Base-by-base conservation (phyloP, 2,888 invertebrate genomes). In the Automeris io region DNA sequence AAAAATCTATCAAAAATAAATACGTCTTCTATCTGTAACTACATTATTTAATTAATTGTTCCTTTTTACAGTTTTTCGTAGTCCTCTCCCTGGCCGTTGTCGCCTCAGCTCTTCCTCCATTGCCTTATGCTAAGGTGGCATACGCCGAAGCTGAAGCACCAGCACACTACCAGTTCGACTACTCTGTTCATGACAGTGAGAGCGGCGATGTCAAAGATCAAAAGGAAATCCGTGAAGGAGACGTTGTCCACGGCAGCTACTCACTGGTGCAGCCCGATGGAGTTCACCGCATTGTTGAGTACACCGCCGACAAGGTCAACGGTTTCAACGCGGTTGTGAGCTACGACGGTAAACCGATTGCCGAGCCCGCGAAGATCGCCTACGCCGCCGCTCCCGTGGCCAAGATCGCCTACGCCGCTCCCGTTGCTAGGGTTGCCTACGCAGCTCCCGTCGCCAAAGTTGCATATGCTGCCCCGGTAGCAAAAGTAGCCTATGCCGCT, bases 261-360 rank as follows among this genome's bases (percentile, higher is more conserved):
- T 81, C 86, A 2, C 72, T 87, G 7, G 64, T 87, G 18, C 86
- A 87, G 43, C 83, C 85, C 42, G 86, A 87, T 33, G 86, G 87
- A 1, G 70, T 76, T 26, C 71, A 62, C 51, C 77, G 86, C 46
- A 73, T 85, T 44, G 86, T 86, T 3, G 81, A 83, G 42, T 86
- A 86, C 70, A 75, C 79, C 54, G 59, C 83, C 16, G 83, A 85
- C 58, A 69, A 73, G 39, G 70, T 59, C 42, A 57, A 76, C 57
- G 87, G 87, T 23, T 87, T 86, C 72, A 83, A 79, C 63, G 85
- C 87, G 23, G 53, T 65, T 44, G 86, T 86, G 12, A 74, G 77
- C 22, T 82, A 83, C 53, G 83, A 87, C 47, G 82, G 83, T 7
- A 68, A 73, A 18, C 72, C 80, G 21, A 51, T 40, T 19, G 35